A percentile compares a stretch with the other conserved stretches of the same genome.
Evolutionary conservation across 1,140 invertebrate species (phyloP).

Genomic region (Ectropis grisescens): DNA sequence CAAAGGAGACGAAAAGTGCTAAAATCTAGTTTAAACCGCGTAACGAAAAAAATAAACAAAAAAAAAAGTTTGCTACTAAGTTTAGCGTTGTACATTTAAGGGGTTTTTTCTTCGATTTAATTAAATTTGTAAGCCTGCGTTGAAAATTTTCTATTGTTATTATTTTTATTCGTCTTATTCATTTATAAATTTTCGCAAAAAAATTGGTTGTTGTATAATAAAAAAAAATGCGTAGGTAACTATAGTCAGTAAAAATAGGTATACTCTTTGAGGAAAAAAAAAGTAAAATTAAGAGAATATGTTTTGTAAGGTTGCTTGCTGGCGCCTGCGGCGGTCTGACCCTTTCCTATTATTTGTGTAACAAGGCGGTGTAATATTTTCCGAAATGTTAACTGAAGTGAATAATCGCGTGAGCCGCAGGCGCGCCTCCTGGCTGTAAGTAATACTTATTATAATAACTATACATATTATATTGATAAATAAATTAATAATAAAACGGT

Average conservation of each 20-base stretch:
- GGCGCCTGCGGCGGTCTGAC: slow-evolving; percentile 14
- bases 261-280: slow-evolving; percentile 19
- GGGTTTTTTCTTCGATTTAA: slow-evolving; percentile 1
- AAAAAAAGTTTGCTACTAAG: slow-evolving; percentile 49
- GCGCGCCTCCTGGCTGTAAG: slow-evolving; percentile 34
- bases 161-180: no score
- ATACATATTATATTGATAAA: slow-evolving; percentile 68
- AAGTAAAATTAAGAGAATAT: slow-evolving; percentile 28
- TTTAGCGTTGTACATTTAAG: slow-evolving; percentile 23
- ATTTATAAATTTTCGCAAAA: no score
- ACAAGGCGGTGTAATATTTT: no score
- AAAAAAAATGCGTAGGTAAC: slow-evolving; percentile 7
- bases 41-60: slow-evolving; percentile 55
- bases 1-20: slow-evolving; percentile 49
- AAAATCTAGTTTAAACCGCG: slow-evolving; percentile 24
- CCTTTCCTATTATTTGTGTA: no score
- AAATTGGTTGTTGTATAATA: slow-evolving; percentile 19
- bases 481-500: slow-evolving; percentile 64
- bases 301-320: slow-evolving; percentile 39
- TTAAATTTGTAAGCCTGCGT: neutral
- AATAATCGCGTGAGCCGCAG: no score
- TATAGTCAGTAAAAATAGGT: slow-evolving; percentile 29
- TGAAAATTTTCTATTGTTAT: no score
- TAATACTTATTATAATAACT: slow-evolving; percentile 47
- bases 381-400: no score